Evolutionary conservation across 2,888 invertebrate species (phyloP), one percentile per base, ranked within the genome.

Genomic region (Corbicula japonica): DNA sequence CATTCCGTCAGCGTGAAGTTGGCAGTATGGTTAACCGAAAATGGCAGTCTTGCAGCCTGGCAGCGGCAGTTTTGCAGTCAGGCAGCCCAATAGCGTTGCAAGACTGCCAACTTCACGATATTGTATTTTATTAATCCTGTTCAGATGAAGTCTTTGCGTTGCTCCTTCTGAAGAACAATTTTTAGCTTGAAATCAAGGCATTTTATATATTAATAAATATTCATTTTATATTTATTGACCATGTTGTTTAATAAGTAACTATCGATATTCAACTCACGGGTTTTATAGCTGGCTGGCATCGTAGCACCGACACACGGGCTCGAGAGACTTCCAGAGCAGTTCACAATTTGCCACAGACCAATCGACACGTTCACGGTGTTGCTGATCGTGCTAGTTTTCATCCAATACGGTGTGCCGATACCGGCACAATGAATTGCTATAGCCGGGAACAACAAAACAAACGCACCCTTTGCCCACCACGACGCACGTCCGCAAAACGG

Each of bases 281-380:
- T 76, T n/a, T 65, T 23, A 28, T 80, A 76, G 2, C 8, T 34
- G 32, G 44, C 52, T 4, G 76, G 65, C n/a, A 80, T 32, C 5
- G 56, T 44, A 15, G 50, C 0, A 6, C 56, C 69, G 3, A 44
- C 12, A 52, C 76, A 80, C 8, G 66, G 35, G 2, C 56, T n/a
- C 35, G 60, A 35, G 12, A 63, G 23, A 46, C 61, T 48, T 28
- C 71, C 68, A 21, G 81, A 71, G 41, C 81, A 78, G 62, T 81
- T 81, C 28, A 60, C 46, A 50, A 75, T 62, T 52, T 78, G 77
- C 81, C 81, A 81, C n/a, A 81, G 35, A 15, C 81, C 77, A n/a
- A 81, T 58, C 6, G 58, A 46, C 26, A 77, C 52, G 52, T 78
- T 63, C 30, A 77, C 60, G 21, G 65, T 23, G 21, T 72, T 70